Percentiles rank a stretch among this genome's conserved stretches.
Evolutionary conservation across 2,113 vertebrate species (phyloP).

Genomic region (Chrysemys picta): DNA sequence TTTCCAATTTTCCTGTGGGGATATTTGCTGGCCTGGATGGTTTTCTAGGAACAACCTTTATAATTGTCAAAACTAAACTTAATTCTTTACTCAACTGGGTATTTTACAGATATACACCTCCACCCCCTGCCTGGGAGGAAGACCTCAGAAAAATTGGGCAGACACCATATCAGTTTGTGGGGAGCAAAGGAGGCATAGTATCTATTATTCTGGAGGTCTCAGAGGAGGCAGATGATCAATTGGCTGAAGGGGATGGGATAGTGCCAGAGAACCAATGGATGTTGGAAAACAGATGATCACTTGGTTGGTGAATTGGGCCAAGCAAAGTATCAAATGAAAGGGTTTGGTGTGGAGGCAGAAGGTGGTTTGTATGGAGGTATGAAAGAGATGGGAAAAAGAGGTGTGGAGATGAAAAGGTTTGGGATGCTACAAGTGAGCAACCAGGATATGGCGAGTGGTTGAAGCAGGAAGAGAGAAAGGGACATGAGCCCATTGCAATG

Average conservation of each 20-base stretch:
- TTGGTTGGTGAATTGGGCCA: neutral
- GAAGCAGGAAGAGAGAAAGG: neutral
- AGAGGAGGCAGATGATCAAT: neutral
- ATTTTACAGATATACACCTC: neutral
- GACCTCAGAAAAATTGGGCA: neutral
- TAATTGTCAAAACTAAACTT: neutral
- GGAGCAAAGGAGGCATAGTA: neutral
- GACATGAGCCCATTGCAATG: neutral
- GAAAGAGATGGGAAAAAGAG: neutral
- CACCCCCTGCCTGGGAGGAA: neutral
- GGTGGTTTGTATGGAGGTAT: neutral
- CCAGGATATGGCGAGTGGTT: neutral
- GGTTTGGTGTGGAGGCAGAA: neutral
- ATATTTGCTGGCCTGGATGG: neutral
- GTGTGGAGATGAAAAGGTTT: fast-evolving
- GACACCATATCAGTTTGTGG: neutral
- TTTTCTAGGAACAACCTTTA: conserved; percentile 8
- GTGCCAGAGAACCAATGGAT: neutral
- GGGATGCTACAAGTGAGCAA: neutral
- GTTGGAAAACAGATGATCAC: neutral
- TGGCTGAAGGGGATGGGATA: neutral
- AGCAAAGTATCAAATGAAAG: neutral
- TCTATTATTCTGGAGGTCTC: neutral
- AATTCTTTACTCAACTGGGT: neutral
- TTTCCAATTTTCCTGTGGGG: neutral